These are phyloP conservation scores for Sarcophaga peregrina DNA, from an alignment of 1,140 invertebrate genomes.

Conservation along the genomic window DNA sequence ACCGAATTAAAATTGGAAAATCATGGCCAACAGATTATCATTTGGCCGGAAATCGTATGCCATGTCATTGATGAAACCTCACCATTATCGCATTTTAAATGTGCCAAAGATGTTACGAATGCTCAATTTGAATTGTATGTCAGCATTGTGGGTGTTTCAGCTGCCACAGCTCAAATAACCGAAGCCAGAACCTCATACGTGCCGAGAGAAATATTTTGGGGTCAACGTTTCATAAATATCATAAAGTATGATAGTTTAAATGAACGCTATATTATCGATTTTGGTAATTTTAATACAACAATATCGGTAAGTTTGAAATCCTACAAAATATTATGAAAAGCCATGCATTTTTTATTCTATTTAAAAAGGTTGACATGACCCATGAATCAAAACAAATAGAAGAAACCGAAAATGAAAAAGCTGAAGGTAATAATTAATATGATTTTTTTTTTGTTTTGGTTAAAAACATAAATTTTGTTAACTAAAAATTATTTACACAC, in stretches of 20 bases:
- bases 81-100: conserved; percentile 69
- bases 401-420: not conserved
- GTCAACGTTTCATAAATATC: conserved; percentile 80
- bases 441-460: too few species aligned
- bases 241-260: conserved; percentile 86
- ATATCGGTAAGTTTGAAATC: conserved; percentile 53
- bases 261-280: conserved; percentile 93
- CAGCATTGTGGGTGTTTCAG: conserved; percentile 83
- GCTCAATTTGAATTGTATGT: conserved; percentile 86
- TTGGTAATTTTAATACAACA: conserved; percentile 92
- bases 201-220: conserved; percentile 87
- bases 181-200: conserved; percentile 83
- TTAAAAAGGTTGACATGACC: conserved; percentile 43
- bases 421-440: not conserved
- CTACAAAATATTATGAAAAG: not conserved
- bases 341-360: not conserved
- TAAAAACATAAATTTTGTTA: too few species aligned
- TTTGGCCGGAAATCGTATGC: conserved; percentile 75
- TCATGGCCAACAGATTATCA: conserved; percentile 68
- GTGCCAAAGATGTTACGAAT: conserved; percentile 70
- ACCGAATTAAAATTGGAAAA: conserved; percentile 62
- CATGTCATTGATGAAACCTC: conserved; percentile 73
- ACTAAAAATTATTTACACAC: too few species aligned
- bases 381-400: not conserved
- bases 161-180: conserved; percentile 80